phyloP scores from a whole-genome alignment of 2,888 invertebrate genomes.

The Mimumesa dahlbomi region DNA sequence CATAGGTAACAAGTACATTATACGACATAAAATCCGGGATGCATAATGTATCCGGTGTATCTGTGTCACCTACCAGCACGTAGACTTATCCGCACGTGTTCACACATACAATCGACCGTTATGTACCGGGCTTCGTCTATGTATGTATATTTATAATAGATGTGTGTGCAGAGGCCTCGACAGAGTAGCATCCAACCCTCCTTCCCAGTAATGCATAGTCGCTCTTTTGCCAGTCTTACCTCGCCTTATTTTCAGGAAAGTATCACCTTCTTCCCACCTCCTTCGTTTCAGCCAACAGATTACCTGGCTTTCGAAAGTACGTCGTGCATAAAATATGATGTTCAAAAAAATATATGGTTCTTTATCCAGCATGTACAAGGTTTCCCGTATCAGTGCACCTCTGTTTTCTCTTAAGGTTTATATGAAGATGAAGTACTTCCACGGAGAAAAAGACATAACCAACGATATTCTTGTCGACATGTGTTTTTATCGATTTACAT shows the following conservation, averaged over 20 bases:
- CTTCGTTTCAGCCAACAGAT: slow-evolving; percentile 50
- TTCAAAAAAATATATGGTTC: slow-evolving; percentile 46
- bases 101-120: slow-evolving; percentile 22
- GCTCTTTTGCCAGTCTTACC: slow-evolving; percentile 59
- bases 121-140: background rate
- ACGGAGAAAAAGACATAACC: background rate
- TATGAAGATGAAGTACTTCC: slow-evolving; percentile 15
- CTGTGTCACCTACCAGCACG: slow-evolving; percentile 56
- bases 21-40: slow-evolving; percentile 71
- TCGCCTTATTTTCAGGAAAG: slow-evolving; percentile 54
- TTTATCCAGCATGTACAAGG: slow-evolving; percentile 22
- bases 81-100: slow-evolving; percentile 45
- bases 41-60: slow-evolving; percentile 73
- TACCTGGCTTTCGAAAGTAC: slow-evolving; percentile 56
- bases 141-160: slow-evolving; percentile 32
- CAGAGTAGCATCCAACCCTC: slow-evolving; percentile 9
- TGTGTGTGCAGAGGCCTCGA: slow-evolving; percentile 26
- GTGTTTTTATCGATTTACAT: background rate
- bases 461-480: background rate
- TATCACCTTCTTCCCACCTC: slow-evolving; percentile 13
- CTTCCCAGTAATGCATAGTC: slow-evolving; percentile 53
- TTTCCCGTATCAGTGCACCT: slow-evolving; percentile 34
- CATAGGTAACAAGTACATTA: slow-evolving; percentile 75
- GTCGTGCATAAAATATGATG: slow-evolving; percentile 54
- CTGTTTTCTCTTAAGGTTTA: slow-evolving; percentile 40